These are phyloP conservation scores for Galerucella pusilla DNA, from an alignment of 2,888 invertebrate genomes.

Conservation along the genomic window DNA sequence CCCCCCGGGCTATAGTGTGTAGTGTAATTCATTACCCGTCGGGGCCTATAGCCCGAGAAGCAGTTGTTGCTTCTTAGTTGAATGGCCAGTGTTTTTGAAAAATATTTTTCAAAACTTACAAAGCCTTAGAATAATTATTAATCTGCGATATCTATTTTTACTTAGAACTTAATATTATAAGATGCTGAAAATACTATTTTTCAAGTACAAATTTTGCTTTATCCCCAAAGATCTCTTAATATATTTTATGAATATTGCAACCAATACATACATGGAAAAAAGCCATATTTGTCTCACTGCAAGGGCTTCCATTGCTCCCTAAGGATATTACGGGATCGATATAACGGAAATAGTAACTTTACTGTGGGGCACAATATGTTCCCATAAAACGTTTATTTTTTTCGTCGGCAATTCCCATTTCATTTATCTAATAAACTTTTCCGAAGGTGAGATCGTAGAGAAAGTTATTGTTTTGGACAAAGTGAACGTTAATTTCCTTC, in stretches of 20 bases:
- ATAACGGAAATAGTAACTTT: slow-evolving; percentile 58
- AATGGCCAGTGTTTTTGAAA: no score
- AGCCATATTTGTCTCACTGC: slow-evolving; percentile 60
- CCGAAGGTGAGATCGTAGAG: slow-evolving; percentile 16
- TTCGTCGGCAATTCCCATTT: slow-evolving; percentile 36
- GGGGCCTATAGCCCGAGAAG: no score
- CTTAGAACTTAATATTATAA: no score
- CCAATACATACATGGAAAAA: slow-evolving; percentile 61
- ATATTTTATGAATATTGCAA: slow-evolving; percentile 63
- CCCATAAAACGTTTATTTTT: slow-evolving; percentile 52
- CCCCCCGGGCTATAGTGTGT: no score
- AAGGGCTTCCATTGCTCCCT: slow-evolving; percentile 59
- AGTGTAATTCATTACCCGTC: no score
- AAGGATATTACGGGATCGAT: slow-evolving; percentile 58
- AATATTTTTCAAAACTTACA: no score
- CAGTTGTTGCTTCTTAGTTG: no score
- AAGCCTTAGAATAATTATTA: no score
- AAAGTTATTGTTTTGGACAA: slow-evolving; percentile 30
- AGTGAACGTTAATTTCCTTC: not conserved
- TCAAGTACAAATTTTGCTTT: not conserved
- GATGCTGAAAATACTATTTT: no score
- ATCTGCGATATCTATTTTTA: no score
- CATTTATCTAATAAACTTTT: slow-evolving; percentile 39
- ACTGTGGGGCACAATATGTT: slow-evolving; percentile 50
- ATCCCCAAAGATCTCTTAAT: slow-evolving; percentile 32